Base-by-base conservation (phyloP, 2,888 invertebrate species). In the Urechis unicinctus region DNA sequence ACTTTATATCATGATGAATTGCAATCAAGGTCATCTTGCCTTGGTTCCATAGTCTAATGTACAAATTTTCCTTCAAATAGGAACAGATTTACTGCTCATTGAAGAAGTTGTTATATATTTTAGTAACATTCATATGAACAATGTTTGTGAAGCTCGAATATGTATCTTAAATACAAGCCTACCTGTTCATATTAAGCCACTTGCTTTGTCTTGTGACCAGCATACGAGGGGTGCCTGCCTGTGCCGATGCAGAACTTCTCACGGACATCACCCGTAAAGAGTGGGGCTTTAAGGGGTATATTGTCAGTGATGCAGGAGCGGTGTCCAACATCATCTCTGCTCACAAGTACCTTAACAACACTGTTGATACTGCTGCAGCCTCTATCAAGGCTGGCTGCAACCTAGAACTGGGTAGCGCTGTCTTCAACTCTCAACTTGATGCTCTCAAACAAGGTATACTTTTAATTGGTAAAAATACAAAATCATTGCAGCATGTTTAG, bases 281-380 rank as follows among this genome's bases (percentile, higher is more conserved):
- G 46, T 57, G 54, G 57, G 61, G 61, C 41, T 63, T 64, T 28
- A 42, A 50, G 4, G 73, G 73, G 17, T 73, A 70, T 49, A 66
- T 72, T 1, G 64, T 70, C 31, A 71, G 71, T 58, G 73, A 73
- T 43, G 66, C 70, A 51, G 65, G 64, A 21, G 73, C 71, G 6
- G 63, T 73, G 4, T 65, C 66, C 49, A 65, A 66, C 55, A 62
- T 70, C 36, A 66, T 69, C 17, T 42, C 58, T 46, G 17, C 5
- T n/a, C 60, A 60, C 49, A 26, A 60, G 17, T 50, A 50, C 46
- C 25, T 42, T 1, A 5, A 45, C 9, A 52, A 29, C 28, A 22
- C 21, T 26, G 44, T 43, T 13, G 60, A 44, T 21, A 59, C 60
- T n/a, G 60, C 56, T 17, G 57, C 46, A 21, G 52, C 26, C n/a